Evolutionary conservation across 2,888 invertebrate species (phyloP).

Genomic region (Lathronympha strigana): DNA sequence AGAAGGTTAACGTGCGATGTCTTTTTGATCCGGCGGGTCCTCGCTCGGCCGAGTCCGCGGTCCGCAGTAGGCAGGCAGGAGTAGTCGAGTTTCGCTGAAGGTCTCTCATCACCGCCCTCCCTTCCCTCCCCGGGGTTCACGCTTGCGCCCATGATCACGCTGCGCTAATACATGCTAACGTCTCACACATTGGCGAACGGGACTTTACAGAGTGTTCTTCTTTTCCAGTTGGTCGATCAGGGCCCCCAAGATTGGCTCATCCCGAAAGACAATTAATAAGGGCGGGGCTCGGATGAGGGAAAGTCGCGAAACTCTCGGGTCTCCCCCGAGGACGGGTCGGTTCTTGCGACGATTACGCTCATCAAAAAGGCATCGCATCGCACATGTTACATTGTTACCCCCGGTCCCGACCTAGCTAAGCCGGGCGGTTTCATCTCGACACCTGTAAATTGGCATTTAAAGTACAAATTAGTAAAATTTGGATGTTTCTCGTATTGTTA

Average conservation of each 20-base stretch:
- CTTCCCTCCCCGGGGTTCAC: slow-evolving; percentile 67
- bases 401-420: slow-evolving; percentile 66
- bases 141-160: slow-evolving; percentile 81
- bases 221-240: slow-evolving; percentile 85
- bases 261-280: slow-evolving; percentile 84
- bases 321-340: slow-evolving; percentile 82
- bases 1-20: slow-evolving; percentile 78
- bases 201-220: slow-evolving; percentile 83
- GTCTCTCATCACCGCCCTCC: slow-evolving; percentile 76
- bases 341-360: slow-evolving; percentile 75
- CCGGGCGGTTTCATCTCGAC: slow-evolving; percentile 79
- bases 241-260: slow-evolving; percentile 84
- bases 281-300: slow-evolving; percentile 79
- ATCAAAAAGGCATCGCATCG: slow-evolving; percentile 84
- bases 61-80: slow-evolving; percentile 69
- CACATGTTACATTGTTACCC: slow-evolving; percentile 78
- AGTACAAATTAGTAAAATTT: slow-evolving; percentile 84
- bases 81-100: slow-evolving; percentile 82
- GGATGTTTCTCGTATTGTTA: slow-evolving; percentile 82
- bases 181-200: slow-evolving; percentile 73
- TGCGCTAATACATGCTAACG: slow-evolving; percentile 78
- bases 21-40: slow-evolving; percentile 76
- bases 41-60: no score
- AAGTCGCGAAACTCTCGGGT: slow-evolving; percentile 82
- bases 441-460: slow-evolving; percentile 83